Conservation (phyloP, 2,888 invertebrate genomes). For the Metellina segmentata region DNA sequence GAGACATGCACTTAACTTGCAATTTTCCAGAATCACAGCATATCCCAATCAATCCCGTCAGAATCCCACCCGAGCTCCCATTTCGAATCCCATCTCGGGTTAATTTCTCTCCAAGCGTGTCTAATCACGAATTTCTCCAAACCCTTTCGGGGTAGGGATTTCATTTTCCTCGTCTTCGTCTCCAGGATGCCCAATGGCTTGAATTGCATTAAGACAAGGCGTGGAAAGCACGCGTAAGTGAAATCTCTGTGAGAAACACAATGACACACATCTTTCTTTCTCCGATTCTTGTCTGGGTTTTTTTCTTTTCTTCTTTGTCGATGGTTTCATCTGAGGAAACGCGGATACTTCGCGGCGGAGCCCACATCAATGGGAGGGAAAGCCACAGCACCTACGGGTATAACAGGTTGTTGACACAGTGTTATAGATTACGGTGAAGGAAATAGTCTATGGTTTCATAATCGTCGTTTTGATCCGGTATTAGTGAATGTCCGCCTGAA, state of each 20-base stretch:
- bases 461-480: constrained; percentile 6
- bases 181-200: not conserved
- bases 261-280: constrained; percentile 60
- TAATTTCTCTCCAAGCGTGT: not conserved
- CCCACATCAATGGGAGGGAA: not conserved
- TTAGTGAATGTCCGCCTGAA: not conserved
- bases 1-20: too few species aligned
- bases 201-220: constrained; percentile 13
- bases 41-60: too few species aligned
- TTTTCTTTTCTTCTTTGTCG: constrained; percentile 15
- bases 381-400: constrained; percentile 53
- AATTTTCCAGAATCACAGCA: too few species aligned
- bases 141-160: not conserved
- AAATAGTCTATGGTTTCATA: not conserved
- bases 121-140: constrained; percentile 22
- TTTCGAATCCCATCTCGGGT: not conserved
- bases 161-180: constrained; percentile 41
- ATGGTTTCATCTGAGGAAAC: not conserved
- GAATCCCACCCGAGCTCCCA: too few species aligned
- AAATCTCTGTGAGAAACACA: constrained; percentile 46
- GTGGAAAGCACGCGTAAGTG: constrained; percentile 7
- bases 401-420: constrained; percentile 64
- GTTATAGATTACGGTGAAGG: constrained; percentile 9
- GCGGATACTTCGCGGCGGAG: constrained; percentile 13
- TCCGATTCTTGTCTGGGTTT: constrained; percentile 1